Evolutionary conservation across 2,113 vertebrate species (phyloP), one percentile per base, ranked within the genome.

Genomic region (Sminthopsis crassicaudata): DNA sequence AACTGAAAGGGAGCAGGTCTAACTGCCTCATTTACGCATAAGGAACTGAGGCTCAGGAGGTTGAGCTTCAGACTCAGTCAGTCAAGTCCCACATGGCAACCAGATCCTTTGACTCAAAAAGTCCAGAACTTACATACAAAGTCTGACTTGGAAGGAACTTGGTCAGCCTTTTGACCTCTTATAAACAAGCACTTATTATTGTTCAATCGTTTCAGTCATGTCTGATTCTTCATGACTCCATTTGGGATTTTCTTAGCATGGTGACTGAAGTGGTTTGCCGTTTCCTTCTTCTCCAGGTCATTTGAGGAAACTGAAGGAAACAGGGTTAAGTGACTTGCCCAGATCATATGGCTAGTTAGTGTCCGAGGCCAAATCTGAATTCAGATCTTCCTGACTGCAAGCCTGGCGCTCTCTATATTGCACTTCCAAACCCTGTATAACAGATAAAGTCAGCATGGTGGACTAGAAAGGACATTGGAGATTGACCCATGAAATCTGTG

Each of bases 31-130:
- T 76, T 76, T n/a, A n/a, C 14, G 22, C 16, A 19, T n/a, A n/a
- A 76, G 14, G 60, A n/a, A 76, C 60, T 57, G 50, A 93, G 90
- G 24, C 93, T 36, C 95, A 26, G 0, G 92, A 91, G 95, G 50
- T 67, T 91, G 88, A 91, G 25, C 22, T 22, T 76, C 53, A 84
- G 6, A 8, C 19, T 84, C n/a, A 19, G 19, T 84, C 16, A 84
- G 19, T 84, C 67, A 8, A 36, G 19, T 42, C n/a, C n/a, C 36
- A 84, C 8, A 7, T 8, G 19, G 1, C 67, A 84, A 42, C 19
- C 67, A 84, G n/a, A 23, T 84, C 67, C n/a, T 84, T 84, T 42
- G 19, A 84, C 19, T 42, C 67, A 84, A 84, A 84, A 84, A 84
- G 7, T 8, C n/a, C 67, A 84, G 67, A 84, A 42, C 19, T 42